A percentile compares a stretch with the other conserved stretches of the same genome.
These are phyloP conservation scores for Epinotia brunnichana DNA, from an alignment of 2,888 invertebrate species.

Conservation along the genomic window DNA sequence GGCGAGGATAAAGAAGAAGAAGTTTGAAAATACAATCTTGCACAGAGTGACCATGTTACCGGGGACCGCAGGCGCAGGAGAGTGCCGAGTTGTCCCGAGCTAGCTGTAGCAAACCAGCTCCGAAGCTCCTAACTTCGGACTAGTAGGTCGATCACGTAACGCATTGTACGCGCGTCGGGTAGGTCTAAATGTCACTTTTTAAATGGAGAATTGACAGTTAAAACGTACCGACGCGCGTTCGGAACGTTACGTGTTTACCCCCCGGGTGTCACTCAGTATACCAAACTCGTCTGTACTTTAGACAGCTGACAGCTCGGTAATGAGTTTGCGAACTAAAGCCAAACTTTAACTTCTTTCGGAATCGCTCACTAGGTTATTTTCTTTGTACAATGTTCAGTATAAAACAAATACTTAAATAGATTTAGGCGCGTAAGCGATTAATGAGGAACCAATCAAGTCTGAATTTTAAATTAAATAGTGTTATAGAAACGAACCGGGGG, in stretches of 20 bases:
- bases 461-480: conserved; percentile 6
- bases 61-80: conserved; percentile 1
- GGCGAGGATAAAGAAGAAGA: too few relatives aligned
- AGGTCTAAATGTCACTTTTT: too few relatives aligned
- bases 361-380: conserved; percentile 30
- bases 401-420: neutral
- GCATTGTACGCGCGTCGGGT: too few relatives aligned
- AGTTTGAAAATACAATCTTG: conserved; percentile 4
- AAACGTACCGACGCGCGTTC: too few relatives aligned
- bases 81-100: conserved; percentile 3
- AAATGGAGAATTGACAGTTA: too few relatives aligned
- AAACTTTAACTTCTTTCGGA: conserved; percentile 51
- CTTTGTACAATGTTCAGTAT: neutral
- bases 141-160: too few relatives aligned
- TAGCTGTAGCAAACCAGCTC: conserved; percentile 34
- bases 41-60: conserved; percentile 17
- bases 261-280: conserved; percentile 66
- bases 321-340: conserved; percentile 67
- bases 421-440: neutral
- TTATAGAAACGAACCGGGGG: neutral
- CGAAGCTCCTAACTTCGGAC: conserved; percentile 53
- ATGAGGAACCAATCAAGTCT: neutral
- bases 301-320: conserved; percentile 71
- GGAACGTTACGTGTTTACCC: too few relatives aligned
- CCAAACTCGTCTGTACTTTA: conserved; percentile 60